Conservation (phyloP, 2,113 vertebrate species). For the Peromyscus leucopus region DNA sequence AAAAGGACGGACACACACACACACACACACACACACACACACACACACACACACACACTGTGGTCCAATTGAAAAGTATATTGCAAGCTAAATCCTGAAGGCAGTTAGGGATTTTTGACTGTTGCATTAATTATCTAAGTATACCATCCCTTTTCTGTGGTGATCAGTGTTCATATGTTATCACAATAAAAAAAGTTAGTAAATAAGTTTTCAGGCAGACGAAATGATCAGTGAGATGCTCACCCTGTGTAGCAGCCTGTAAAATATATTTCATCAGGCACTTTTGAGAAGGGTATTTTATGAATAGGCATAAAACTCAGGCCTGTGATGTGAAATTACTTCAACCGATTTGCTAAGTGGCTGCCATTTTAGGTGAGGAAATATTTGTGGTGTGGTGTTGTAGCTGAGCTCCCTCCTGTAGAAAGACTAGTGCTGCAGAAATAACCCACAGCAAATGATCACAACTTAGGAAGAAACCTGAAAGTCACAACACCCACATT, state of each 20-base stretch:
- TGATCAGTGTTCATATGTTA: neutral
- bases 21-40: no score
- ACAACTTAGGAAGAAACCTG: conserved; percentile 60
- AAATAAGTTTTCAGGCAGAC: conserved; percentile 68
- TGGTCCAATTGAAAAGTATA: neutral
- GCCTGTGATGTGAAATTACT: neutral
- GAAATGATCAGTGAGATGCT: neutral
- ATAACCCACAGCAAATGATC: conserved; percentile 42
- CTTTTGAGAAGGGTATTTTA: conserved; percentile 59
- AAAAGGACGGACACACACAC: neutral
- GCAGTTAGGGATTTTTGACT: neutral
- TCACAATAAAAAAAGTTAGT: neutral
- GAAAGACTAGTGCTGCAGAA: neutral
- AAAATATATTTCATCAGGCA: neutral
- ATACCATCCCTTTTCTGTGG: neutral
- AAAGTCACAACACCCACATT: conserved; percentile 67
- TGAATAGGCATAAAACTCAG: conserved; percentile 57
- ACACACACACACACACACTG: neutral
- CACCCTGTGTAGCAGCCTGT: neutral
- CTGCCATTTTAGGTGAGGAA: conserved; percentile 68
- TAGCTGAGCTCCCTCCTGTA: neutral
- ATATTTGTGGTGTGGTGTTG: conserved; percentile 34
- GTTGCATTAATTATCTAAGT: neutral
- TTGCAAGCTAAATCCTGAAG: neutral
- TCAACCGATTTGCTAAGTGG: neutral